Conservation (phyloP, 2,113 vertebrate genomes). For the human (Homo sapiens) region DNA sequence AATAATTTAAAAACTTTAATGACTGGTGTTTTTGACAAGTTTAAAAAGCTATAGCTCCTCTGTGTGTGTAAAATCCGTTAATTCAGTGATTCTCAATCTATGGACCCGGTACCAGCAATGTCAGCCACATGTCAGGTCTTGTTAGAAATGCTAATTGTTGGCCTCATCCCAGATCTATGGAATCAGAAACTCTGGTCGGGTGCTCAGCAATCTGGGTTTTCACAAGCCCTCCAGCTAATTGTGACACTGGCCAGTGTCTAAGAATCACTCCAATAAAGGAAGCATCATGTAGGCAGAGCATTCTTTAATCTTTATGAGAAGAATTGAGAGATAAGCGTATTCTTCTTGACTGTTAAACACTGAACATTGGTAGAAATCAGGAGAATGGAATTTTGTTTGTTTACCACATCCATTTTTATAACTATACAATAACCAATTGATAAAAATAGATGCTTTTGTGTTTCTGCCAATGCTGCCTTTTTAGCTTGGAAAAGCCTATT, state of each 20-base stretch:
- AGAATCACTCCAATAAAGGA: neutral
- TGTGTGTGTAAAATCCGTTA: neutral
- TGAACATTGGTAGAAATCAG: neutral
- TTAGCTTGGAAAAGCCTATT: neutral
- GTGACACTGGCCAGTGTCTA: neutral
- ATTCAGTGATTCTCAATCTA: neutral
- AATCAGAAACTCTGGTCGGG: neutral
- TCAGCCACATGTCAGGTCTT: neutral
- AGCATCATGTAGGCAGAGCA: too few species aligned
- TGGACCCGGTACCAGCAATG: neutral
- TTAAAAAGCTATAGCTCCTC: neutral
- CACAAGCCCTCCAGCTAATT: neutral
- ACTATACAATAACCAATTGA: neutral
- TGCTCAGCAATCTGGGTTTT: neutral
- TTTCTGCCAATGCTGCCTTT: neutral
- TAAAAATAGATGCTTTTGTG: too few species aligned
- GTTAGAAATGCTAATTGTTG: neutral
- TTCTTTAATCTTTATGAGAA: neutral
- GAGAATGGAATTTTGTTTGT: neutral
- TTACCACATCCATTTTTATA: neutral
- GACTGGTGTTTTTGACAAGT: neutral
- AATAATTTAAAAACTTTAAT: neutral
- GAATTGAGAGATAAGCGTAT: neutral
- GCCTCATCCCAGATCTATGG: neutral
- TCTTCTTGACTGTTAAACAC: neutral